Evolutionary conservation across 92 coral and sea anemone genomes (phyloP).

Genomic region (Meandrina meandrites): DNA sequence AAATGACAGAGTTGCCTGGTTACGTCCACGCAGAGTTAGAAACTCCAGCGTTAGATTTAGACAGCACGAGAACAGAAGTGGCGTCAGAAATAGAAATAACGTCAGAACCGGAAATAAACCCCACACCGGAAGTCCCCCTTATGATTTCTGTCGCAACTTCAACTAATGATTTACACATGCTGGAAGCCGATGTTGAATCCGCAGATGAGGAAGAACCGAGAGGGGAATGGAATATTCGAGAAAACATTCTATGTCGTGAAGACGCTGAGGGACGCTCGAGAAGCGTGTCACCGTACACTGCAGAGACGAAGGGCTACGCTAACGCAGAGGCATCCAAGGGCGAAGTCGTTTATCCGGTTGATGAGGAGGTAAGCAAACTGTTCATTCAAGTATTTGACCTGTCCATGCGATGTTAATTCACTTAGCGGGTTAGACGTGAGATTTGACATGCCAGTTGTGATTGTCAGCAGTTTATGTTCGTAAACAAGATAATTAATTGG

Average conservation of each 20-base stretch:
- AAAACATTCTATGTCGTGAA: conserved; percentile 62
- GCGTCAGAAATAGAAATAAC: not conserved
- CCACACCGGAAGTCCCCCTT: conserved; percentile 1
- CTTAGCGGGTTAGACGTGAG: not conserved
- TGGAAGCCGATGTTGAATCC: conserved; percentile 25
- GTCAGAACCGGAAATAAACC: not conserved
- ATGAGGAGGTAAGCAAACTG: conserved; percentile 49
- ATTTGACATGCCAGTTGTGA: too few relatives aligned
- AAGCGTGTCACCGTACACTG: conserved; percentile 50
- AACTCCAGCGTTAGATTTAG: not conserved
- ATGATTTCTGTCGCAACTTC: conserved; percentile 62
- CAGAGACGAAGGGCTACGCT: conserved; percentile 5
- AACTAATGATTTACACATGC: conserved; percentile 57
- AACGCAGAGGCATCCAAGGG: not conserved
- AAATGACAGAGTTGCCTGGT: not conserved
- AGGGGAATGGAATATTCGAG: conserved; percentile 68
- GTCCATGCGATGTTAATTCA: not conserved
- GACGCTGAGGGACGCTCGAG: conserved; percentile 70
- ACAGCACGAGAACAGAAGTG: conserved; percentile 7
- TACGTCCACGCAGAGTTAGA: not conserved
- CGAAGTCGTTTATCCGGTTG: conserved; percentile 34
- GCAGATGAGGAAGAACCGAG: conserved; percentile 30
- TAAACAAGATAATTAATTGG: too few relatives aligned
- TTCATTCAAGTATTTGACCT: not conserved
- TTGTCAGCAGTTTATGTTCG: too few relatives aligned